Evolutionary conservation across 2,113 vertebrate genomes (phyloP), one percentile per base, ranked within the genome.

Genomic region (Prietella phreatophila): DNA sequence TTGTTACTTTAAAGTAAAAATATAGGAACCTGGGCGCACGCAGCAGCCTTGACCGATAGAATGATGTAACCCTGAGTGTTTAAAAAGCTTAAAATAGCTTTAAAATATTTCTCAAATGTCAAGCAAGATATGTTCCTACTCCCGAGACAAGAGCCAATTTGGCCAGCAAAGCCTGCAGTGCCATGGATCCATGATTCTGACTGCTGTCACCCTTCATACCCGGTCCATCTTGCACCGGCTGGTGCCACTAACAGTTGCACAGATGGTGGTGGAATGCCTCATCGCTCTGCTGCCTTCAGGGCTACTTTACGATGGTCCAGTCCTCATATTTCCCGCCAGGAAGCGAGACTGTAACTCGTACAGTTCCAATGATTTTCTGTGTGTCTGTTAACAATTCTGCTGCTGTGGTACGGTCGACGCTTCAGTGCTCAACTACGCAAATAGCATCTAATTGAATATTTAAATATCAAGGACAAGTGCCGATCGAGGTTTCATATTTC

Each of bases 211-310:
- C 87, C 86, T 14, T 71, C 82, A 56, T 25, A 47, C 4, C 14
- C 61, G 2, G 86, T 82, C 87, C 85, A 69, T 65, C 83, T 42
- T 33, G 58, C 25, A 30, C 88, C 89, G 78, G 92, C 90, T 91
- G 85, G 86, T 85, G 50, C 73, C 39, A 60, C 87, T 91, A 91
- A 88, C 87, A 89, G 61, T 91, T 89, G 30, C 60, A 39, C 94
- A 94, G 93, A 94, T 93, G 94, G 90, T 53, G 13, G 36, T 79
- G 17, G 87, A 73, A 89, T 82, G 93, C 92, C 82, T 90, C 88
- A 87, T 87, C 89, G 93, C 91, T 91, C 88, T 61, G 60, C 84
- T 75, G 50, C 69, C 25, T 53, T 79, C 60, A 42, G 60, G 50
- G 25, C 60, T 84, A 30, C 47, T 79, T n/a, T 50, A 63, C 5